Conservation (phyloP, 2,888 invertebrate species). For the Tetramorium bicarinatum region DNA sequence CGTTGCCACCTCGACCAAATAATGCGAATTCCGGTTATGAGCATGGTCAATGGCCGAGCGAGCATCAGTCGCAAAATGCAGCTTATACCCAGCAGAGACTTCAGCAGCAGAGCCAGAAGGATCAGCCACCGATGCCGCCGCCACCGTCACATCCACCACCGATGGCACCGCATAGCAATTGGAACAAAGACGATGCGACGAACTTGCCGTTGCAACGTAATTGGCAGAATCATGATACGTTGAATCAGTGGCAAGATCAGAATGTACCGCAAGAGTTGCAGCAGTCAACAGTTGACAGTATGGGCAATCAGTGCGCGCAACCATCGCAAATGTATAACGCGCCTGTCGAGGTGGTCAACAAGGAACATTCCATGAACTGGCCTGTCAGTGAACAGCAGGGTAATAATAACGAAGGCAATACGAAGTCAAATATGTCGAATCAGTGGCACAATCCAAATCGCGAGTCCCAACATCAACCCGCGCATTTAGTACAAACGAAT, state of each 20-base stretch:
- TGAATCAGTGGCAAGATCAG: constrained; percentile 78
- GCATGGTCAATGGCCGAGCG: constrained; percentile 74
- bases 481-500: constrained; percentile 61
- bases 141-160: constrained; percentile 52
- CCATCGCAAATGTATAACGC: constrained; percentile 63
- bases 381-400: constrained; percentile 64
- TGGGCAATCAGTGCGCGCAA: constrained; percentile 71
- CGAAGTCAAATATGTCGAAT: constrained; percentile 67
- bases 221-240: constrained; percentile 79
- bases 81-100: constrained; percentile 58
- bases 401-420: constrained; percentile 58
- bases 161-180: constrained; percentile 69
- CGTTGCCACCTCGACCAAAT: constrained; percentile 67
- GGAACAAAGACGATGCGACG: constrained; percentile 77
- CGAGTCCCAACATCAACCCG: constrained; percentile 69
- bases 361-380: constrained; percentile 74
- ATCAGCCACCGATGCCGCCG: constrained; percentile 57
- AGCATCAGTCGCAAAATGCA: constrained; percentile 58
- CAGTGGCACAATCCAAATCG: constrained; percentile 78
- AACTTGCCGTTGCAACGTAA: constrained; percentile 70
- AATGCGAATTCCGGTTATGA: constrained; percentile 71
- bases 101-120: constrained; percentile 58
- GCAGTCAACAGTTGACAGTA: constrained; percentile 71
- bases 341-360: constrained; percentile 61
- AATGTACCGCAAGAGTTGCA: constrained; percentile 71